A percentile compares a stretch with the other conserved stretches of the same genome.
Conservation (phyloP, 1,140 invertebrate species). For the Drosophila aff. region DNA sequence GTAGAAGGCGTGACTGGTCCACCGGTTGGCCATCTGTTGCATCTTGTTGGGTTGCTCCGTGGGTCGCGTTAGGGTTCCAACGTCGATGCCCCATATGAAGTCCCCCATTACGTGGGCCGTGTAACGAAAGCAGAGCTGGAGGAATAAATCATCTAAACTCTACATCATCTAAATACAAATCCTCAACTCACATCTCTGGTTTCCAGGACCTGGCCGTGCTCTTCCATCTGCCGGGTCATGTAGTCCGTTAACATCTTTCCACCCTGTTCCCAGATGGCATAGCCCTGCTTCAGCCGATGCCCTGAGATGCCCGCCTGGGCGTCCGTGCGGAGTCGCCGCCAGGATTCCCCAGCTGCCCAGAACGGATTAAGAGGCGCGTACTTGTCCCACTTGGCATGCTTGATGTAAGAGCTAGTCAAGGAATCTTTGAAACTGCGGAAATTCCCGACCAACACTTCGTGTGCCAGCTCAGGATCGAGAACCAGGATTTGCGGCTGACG, state of each 20-base stretch:
- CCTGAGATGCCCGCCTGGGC: conserved; percentile 86
- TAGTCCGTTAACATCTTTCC: conserved; percentile 55
- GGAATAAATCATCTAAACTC: not conserved
- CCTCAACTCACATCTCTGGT: conserved; percentile 67
- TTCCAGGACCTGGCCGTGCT: conserved; percentile 46
- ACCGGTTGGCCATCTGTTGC: conserved; percentile 53
- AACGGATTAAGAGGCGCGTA: conserved; percentile 85
- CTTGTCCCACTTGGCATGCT: conserved; percentile 80
- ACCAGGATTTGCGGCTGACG: conserved; percentile 85
- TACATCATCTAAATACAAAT: not conserved
- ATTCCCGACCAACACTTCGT: conserved; percentile 86
- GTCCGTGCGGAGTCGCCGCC: conserved; percentile 86
- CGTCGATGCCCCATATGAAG: conserved; percentile 86
- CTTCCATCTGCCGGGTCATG: conserved; percentile 25
- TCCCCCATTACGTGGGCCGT: conserved; percentile 86
- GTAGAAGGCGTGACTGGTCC: conserved; percentile 64
- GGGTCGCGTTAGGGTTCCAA: conserved; percentile 64
- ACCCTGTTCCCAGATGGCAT: conserved; percentile 69
- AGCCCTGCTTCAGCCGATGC: conserved; percentile 65
- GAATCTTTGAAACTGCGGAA: conserved; percentile 85
- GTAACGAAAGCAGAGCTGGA: conserved; percentile 81
- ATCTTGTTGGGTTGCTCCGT: conserved; percentile 51
- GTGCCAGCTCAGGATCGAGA: conserved; percentile 86
- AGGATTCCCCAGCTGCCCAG: conserved; percentile 83
- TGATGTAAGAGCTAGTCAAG: conserved; percentile 61